These are phyloP conservation scores for Eupithecia subfuscata DNA, from an alignment of 2,888 invertebrate species.

Conservation along the genomic window DNA sequence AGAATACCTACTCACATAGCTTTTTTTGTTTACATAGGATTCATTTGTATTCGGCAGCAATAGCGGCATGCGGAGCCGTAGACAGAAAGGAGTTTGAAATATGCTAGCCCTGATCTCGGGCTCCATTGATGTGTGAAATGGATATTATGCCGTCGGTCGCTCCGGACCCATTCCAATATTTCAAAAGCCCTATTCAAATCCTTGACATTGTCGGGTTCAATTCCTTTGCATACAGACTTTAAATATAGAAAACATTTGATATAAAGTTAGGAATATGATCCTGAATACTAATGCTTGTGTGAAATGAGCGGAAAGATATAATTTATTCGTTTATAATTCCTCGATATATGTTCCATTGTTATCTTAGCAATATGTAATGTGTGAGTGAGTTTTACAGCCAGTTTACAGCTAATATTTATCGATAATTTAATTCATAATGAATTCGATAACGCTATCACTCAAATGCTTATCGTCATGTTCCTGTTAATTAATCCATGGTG, in stretches of 20 bases:
- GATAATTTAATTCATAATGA: background rate
- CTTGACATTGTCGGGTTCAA: background rate
- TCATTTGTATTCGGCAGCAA: background rate
- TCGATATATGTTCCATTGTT: background rate
- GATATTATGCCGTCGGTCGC: background rate
- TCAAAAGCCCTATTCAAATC: background rate
- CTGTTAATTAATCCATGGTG: background rate
- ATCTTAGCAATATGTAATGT: background rate
- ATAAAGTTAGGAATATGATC: background rate
- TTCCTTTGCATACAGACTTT: background rate
- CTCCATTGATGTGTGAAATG: conserved; percentile 2
- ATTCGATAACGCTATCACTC: background rate
- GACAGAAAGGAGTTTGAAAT: background rate
- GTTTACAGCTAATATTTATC: background rate
- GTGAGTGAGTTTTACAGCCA: background rate
- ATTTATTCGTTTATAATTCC: background rate
- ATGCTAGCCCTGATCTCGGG: background rate
- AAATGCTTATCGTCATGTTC: background rate
- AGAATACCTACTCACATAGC: background rate
- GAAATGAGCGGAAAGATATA: background rate
- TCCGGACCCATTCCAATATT: background rate
- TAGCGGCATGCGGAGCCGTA: background rate
- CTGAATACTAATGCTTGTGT: background rate
- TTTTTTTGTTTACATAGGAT: background rate
- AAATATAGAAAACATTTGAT: background rate